These are phyloP conservation scores for Istiophorus platypterus DNA, from an alignment of 2,113 vertebrate species.

Conservation along the genomic window DNA sequence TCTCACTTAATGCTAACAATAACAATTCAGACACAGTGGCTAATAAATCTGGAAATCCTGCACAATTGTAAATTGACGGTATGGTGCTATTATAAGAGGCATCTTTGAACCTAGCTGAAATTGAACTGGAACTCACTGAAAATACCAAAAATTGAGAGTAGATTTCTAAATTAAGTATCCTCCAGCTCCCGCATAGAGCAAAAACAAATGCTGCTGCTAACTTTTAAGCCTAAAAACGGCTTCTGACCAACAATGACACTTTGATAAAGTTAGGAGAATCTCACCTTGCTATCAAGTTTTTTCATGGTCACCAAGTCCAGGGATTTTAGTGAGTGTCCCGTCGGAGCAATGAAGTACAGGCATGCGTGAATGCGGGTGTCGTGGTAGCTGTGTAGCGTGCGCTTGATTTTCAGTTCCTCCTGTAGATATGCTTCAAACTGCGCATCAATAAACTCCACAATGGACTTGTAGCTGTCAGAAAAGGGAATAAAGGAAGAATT, in stretches of 20 bases:
- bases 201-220: neutral
- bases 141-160: neutral
- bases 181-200: neutral
- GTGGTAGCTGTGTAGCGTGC: constrained; percentile 95
- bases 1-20: neutral
- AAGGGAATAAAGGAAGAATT: neutral
- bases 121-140: neutral
- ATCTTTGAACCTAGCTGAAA: neutral
- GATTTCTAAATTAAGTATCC: neutral
- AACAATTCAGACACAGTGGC: neutral
- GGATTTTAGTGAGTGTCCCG: constrained; percentile 97
- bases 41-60: neutral
- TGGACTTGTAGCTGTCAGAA: constrained; percentile 92
- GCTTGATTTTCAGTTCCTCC: constrained; percentile 97
- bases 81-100: neutral
- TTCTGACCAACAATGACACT: neutral
- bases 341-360: constrained; percentile 97
- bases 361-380: constrained; percentile 96
- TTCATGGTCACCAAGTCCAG: constrained; percentile 99
- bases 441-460: constrained; percentile 97
- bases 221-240: neutral
- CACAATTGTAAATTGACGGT: neutral
- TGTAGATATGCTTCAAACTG: constrained; percentile 98
- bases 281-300: constrained; percentile 98
- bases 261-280: constrained; percentile 15